A percentile compares a stretch with the other conserved stretches of the same genome.
Conservation (phyloP, 2,888 invertebrate genomes). For the Oscheius sp. region DNA sequence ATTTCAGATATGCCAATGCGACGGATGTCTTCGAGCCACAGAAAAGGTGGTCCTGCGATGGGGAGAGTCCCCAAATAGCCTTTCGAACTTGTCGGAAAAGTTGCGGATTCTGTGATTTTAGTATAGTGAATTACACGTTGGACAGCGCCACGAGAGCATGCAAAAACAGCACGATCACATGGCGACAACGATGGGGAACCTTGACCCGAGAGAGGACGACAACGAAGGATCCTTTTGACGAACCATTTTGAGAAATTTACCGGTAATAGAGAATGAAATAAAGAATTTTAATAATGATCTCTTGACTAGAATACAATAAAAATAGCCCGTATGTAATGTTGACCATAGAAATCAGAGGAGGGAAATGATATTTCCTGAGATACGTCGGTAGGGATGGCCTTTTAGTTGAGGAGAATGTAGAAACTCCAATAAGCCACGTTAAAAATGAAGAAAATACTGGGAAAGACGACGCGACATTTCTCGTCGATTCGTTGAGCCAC, state of each 20-base stretch:
- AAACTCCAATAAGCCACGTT: conserved; percentile 70
- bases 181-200: conserved; percentile 16
- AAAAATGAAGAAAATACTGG: conserved; percentile 68
- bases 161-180: conserved; percentile 18
- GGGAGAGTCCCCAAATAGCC: conserved; percentile 63
- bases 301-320: conserved; percentile 11
- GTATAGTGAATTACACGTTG: conserved; percentile 61
- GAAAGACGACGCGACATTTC: conserved; percentile 66
- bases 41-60: conserved; percentile 62
- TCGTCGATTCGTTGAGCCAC: conserved; percentile 71
- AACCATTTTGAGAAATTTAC: background rate
- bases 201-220: background rate
- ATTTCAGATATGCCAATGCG: conserved; percentile 57
- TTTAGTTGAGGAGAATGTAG: conserved; percentile 60
- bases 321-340: conserved; percentile 7
- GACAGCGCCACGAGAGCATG: conserved; percentile 57
- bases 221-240: background rate
- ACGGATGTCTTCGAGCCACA: conserved; percentile 64
- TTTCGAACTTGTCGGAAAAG: conserved; percentile 63
- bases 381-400: background rate
- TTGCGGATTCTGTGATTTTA: conserved; percentile 66
- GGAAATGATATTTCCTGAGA: conserved; percentile 29
- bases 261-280: background rate
- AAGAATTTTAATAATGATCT: background rate
- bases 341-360: background rate